Base-by-base conservation (phyloP, 2,113 vertebrate genomes). In the Lethenteron camtschaticum region DNA sequence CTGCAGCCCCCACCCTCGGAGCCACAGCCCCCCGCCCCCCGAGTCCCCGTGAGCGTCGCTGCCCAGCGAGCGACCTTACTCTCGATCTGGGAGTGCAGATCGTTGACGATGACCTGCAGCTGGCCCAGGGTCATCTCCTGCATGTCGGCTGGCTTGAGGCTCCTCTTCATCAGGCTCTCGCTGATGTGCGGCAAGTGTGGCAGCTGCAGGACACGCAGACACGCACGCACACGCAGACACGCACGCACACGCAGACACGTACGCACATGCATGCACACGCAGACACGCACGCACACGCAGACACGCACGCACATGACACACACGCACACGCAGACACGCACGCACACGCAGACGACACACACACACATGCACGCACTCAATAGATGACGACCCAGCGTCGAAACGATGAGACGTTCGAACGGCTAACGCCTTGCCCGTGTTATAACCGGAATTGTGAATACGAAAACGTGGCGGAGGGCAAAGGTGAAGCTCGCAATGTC, bases 21-120 rank as follows among this genome's bases (percentile, higher is more conserved):
- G 41, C 41, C 41, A 41, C 41, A 7, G 41, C 41, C 6, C 41
- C 41, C 41, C 41, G 20, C 41, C 41, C 41, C 41, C 4, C 41
- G 41, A 41, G 6, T 41, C 41, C 41, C 41, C 41, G 6, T 7
- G 60, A 8, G 60, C 14, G 8, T 66, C 18, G 14, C 14, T n/a
- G 18, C 18, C 18, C 18, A 66, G 59, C 0, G 1, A 72, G 81
- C 63, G 24, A 66, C n/a, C 86, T 88, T 80, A 99, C 94, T 95
- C 77, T 99, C 94, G 70, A 99, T 99, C 80, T 99, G 94, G 74
- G 94, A 99, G 79, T 99, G 94, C 66, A 99, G 86, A 76, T 99
- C 92, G 8, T 96, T 96, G 78, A 96, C 92, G 69, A 99, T 99
- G 78, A 99, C 92, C 75, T 96, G 90, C 10, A 99, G 87, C 79